These are phyloP conservation scores for Delia radicum DNA, from an alignment of 1,140 invertebrate genomes.

Conservation along the genomic window DNA sequence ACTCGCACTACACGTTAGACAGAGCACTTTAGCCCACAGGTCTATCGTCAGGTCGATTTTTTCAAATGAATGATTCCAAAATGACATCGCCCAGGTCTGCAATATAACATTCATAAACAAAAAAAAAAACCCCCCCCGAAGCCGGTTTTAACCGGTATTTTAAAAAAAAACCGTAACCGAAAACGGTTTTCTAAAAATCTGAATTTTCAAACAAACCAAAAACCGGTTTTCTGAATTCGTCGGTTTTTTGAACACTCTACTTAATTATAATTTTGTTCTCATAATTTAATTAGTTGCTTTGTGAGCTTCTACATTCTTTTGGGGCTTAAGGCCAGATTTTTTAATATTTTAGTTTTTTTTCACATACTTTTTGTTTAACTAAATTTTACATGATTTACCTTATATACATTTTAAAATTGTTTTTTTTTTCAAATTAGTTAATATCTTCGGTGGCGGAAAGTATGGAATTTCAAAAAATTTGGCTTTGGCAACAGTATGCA, in stretches of 20 bases:
- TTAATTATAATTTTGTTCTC: neutral
- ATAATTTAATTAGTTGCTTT: neutral
- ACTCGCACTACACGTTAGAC: too few relatives aligned
- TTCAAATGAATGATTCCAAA: too few relatives aligned
- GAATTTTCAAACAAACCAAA: too few relatives aligned
- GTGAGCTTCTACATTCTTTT: neutral
- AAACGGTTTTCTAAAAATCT: too few relatives aligned
- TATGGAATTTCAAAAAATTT: slow-evolving; percentile 68
- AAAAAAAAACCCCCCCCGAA: too few relatives aligned
- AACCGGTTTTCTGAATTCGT: neutral
- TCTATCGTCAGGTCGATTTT: too few relatives aligned
- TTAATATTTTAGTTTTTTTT: neutral
- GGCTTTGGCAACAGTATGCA: slow-evolving; percentile 78
- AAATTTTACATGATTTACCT: neutral
- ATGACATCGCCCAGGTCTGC: too few relatives aligned
- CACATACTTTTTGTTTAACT: neutral
- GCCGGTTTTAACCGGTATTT: too few relatives aligned
- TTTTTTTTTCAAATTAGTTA: slow-evolving; percentile 15
- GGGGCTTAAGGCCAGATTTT: neutral
- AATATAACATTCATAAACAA: too few relatives aligned
- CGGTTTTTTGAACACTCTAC: neutral
- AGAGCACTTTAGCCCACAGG: too few relatives aligned
- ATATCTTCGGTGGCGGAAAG: slow-evolving; percentile 65
- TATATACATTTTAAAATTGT: neutral
- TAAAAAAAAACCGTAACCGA: too few relatives aligned